Percentiles rank a stretch among this genome's conserved stretches.
phyloP scores from a whole-genome alignment of 2,113 vertebrate genomes.

The Pseudonaja textilis region DNA sequence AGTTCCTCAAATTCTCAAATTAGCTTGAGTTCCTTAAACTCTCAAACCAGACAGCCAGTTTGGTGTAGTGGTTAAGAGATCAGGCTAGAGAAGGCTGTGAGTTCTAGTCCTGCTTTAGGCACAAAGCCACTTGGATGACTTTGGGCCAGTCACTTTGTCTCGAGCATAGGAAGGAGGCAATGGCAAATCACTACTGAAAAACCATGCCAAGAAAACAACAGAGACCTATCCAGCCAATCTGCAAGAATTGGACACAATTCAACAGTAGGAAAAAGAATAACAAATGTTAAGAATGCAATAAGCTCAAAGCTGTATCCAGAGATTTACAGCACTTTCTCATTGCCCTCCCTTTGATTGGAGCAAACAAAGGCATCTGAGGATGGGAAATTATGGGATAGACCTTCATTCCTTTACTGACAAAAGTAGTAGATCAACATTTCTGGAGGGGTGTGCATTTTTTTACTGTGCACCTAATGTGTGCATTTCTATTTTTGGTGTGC shows the following conservation, averaged over 20 bases:
- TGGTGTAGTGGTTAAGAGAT: background rate
- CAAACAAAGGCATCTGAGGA: background rate
- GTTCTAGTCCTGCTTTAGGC: background rate
- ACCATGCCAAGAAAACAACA: background rate
- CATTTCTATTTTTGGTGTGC: background rate
- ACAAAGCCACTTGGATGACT: background rate
- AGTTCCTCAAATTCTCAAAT: no score
- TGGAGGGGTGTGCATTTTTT: background rate
- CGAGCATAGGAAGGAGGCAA: background rate
- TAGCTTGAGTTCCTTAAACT: no score
- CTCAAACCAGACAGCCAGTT: background rate
- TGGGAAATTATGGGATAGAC: background rate
- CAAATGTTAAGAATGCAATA: background rate
- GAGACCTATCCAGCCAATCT: background rate
- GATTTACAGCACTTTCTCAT: background rate
- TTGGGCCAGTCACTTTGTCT: background rate
- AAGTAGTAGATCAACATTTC: background rate
- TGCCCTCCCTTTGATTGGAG: background rate
- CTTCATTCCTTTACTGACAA: background rate
- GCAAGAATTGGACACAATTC: background rate
- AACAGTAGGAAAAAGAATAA: background rate
- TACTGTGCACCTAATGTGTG: background rate
- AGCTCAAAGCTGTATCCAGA: background rate
- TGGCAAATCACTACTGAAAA: background rate
- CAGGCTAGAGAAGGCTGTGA: background rate